Percentiles rank a stretch among this genome's conserved stretches.
phyloP scores from a whole-genome alignment of 2,888 invertebrate species.

The Xylophagus ater region DNA sequence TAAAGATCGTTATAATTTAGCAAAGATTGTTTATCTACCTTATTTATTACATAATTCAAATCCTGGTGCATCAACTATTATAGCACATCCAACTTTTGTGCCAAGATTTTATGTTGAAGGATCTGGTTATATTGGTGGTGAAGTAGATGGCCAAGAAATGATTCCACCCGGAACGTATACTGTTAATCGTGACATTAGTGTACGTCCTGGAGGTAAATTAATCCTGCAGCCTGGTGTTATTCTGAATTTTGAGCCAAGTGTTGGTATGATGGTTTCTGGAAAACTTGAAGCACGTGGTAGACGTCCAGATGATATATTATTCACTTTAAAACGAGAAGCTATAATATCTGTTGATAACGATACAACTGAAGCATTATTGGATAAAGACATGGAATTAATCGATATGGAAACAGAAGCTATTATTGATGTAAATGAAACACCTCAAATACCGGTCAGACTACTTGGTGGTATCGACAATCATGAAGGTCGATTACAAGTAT shows the following conservation, averaged over 20 bases:
- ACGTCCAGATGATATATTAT: slow-evolving; percentile 65
- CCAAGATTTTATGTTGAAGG: slow-evolving; percentile 64
- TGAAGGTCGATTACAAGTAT: slow-evolving; percentile 81
- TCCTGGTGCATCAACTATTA: slow-evolving; percentile 73
- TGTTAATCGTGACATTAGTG: slow-evolving; percentile 88
- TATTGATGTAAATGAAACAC: slow-evolving; percentile 43
- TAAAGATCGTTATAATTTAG: slow-evolving; percentile 89
- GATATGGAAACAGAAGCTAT: slow-evolving; percentile 49
- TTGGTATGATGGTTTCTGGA: slow-evolving; percentile 95
- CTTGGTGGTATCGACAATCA: slow-evolving; percentile 67
- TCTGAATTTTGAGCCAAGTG: slow-evolving; percentile 78
- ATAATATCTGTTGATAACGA: slow-evolving; percentile 53
- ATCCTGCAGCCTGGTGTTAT: slow-evolving; percentile 81
- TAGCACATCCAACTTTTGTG: slow-evolving; percentile 63
- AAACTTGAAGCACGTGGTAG: slow-evolving; percentile 73
- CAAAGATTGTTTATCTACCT: slow-evolving; percentile 83
- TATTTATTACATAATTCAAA: slow-evolving; percentile 83
- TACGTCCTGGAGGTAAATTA: slow-evolving; percentile 84
- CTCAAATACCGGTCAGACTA: slow-evolving; percentile 61
- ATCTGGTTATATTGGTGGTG: slow-evolving; percentile 71
- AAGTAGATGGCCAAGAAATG: slow-evolving; percentile 82
- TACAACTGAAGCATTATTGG: slow-evolving; percentile 46
- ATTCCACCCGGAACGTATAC: slow-evolving; percentile 75
- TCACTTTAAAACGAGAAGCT: slow-evolving; percentile 68
- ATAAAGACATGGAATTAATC: slow-evolving; percentile 38